A percentile compares a stretch with the other conserved stretches of the same genome.
phyloP scores from a whole-genome alignment of 1,140 invertebrate genomes.

The Drosophila eugracilis region DNA sequence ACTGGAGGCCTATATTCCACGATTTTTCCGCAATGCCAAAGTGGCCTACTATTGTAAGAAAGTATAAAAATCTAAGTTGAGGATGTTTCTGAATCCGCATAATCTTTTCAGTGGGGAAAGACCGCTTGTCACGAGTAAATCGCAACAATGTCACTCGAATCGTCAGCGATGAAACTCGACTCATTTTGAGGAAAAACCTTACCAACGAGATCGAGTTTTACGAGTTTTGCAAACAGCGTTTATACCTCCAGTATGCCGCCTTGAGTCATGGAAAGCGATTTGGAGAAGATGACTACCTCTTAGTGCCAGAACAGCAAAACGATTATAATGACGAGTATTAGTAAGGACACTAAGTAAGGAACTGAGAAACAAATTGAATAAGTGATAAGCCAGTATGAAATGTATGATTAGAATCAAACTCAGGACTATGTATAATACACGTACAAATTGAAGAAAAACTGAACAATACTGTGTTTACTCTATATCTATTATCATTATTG shows the following conservation, averaged over 20 bases:
- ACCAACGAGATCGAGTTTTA: conserved; percentile 82
- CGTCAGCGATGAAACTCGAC: conserved; percentile 73
- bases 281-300: conserved; percentile 72
- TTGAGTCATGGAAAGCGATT: conserved; percentile 55
- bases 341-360: conserved; percentile 11
- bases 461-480: neutral
- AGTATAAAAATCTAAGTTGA: neutral
- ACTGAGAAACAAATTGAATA: conserved; percentile 4
- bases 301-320: conserved; percentile 60
- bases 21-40: conserved; percentile 92
- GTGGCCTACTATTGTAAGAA: conserved; percentile 91
- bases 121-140: conserved; percentile 68
- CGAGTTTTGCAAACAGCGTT: conserved; percentile 81
- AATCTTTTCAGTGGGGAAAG: conserved; percentile 71
- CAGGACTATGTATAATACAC: conserved; percentile 14
- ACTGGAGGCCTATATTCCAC: conserved; percentile 92
- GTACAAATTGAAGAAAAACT: neutral
- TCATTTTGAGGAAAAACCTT: conserved; percentile 70
- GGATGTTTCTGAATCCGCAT: neutral
- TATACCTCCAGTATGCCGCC: conserved; percentile 79
- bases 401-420: conserved; percentile 15
- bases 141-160: conserved; percentile 69
- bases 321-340: conserved; percentile 58
- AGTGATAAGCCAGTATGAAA: conserved; percentile 18
- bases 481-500: neutral